Conservation (phyloP, 2,888 invertebrate species). For the Dryobota labecula region DNA sequence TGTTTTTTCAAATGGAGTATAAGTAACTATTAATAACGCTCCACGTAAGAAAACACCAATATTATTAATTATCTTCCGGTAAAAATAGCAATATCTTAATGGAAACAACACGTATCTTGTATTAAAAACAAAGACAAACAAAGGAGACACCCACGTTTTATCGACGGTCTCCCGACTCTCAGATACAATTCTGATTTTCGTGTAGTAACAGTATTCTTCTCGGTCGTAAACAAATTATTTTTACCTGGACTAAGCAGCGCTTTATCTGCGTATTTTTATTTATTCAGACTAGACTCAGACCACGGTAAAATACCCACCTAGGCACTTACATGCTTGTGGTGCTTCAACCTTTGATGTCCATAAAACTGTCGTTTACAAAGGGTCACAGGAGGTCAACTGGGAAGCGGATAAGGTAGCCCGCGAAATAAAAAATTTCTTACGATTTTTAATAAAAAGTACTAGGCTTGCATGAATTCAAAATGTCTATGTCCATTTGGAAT, state of each 20-base stretch:
- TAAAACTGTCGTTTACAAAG: background rate
- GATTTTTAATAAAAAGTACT: no score
- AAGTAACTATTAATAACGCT: background rate
- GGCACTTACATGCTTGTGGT: background rate
- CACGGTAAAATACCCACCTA: background rate
- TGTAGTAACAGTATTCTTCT: constrained; percentile 11
- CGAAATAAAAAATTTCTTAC: no score
- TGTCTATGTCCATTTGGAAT: no score
- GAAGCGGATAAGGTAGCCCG: no score
- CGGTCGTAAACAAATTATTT: constrained; percentile 30
- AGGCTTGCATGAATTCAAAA: no score
- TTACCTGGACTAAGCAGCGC: constrained; percentile 6
- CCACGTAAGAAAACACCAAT: background rate
- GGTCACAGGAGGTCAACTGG: background rate
- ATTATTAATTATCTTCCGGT: background rate
- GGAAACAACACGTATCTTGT: background rate
- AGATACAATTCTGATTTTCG: constrained; percentile 17
- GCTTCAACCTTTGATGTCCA: constrained; percentile 14
- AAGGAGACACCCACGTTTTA: constrained; percentile 21
- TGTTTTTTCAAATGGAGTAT: no score
- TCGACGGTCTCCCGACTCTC: background rate
- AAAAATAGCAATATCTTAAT: constrained; percentile 9
- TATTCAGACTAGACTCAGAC: constrained; percentile 16
- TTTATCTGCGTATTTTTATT: constrained; percentile 38
- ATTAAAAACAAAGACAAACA: constrained; percentile 5